Evolutionary conservation across 1,140 invertebrate genomes (phyloP), one percentile per base, ranked within the genome.

Genomic region (Drosophila subobscura): DNA sequence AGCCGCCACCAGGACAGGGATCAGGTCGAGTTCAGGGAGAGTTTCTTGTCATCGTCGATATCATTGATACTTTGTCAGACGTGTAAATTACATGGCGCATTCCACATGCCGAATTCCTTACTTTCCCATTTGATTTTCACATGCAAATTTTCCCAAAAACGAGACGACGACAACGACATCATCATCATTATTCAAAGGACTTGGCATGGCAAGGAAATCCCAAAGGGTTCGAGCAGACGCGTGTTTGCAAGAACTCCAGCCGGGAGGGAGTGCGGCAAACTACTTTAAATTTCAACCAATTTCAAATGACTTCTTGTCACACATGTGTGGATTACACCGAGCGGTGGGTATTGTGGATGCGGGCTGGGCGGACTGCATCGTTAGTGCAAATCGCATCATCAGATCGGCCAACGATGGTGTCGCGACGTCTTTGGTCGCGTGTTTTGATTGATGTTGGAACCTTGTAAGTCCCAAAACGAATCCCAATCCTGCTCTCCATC

Each of bases 1-100:
- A 74, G 72, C 22, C 50, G 50, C 64, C 56, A 27, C 46, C 55
- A 44, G 10, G 29, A 25, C 44, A 6, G 6, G 5, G 5, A 27
- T 46, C 37, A 68, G 27, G 23, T 64, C 44, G 61, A 22, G 55
- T 3, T 42, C 47, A 12, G 37, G 25, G 41, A 12, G 59, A 45
- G 59, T 65, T 60, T 63, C 79, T 54, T 66, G 78, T 81, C 83
- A 71, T 56, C 78, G 64, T 71, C 78, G 72, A 77, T 83, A 86
- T 86, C 84, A 88, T 88, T 88, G 83, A 88, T 88, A 88, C 83
- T 88, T 88, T 88, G 83, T 88, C 83, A 88, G 79, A 88, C 78
- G 83, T 88, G 83, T 77, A 88, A 88, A 88, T 88, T 88, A 88
- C 83, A 88, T 76, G 83, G 84, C 77, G 83, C 78, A 77, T 86